A percentile compares a stretch with the other conserved stretches of the same genome.
Evolutionary conservation across 2,888 invertebrate genomes (phyloP).

Genomic region (Caenorhabditis sp.): DNA sequence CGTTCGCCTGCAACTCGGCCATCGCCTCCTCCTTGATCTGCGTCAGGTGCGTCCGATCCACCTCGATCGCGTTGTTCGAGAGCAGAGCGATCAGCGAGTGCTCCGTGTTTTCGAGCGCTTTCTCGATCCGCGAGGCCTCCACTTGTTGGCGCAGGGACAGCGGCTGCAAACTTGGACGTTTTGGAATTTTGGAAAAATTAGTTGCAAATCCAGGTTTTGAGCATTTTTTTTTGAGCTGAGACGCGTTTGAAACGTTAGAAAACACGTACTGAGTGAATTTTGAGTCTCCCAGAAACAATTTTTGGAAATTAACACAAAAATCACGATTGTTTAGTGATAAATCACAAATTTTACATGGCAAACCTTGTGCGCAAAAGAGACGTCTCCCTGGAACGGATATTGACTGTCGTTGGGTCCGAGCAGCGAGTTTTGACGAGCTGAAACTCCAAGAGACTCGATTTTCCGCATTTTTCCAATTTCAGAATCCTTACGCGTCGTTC

Average conservation of each 20-base stretch:
- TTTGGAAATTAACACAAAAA: neutral
- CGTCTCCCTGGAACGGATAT: slow-evolving; percentile 68
- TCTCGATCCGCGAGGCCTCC: slow-evolving; percentile 24
- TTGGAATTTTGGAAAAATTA: too few relatives aligned
- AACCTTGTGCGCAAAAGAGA: slow-evolving; percentile 43
- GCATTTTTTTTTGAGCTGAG: neutral
- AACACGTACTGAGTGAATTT: too few relatives aligned
- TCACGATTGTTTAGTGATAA: too few relatives aligned
- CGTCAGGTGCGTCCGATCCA: slow-evolving; percentile 32
- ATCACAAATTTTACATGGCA: slow-evolving; percentile 5
- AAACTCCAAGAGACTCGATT: slow-evolving; percentile 9
- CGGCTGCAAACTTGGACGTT: slow-evolving; percentile 10
- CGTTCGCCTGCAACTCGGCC: slow-evolving; percentile 52
- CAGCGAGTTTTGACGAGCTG: slow-evolving; percentile 65
- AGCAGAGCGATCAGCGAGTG: slow-evolving; percentile 38
- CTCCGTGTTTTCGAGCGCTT: slow-evolving; percentile 26
- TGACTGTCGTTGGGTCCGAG: slow-evolving; percentile 67
- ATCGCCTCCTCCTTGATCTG: slow-evolving; percentile 47
- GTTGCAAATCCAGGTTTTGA: too few relatives aligned
- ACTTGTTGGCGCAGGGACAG: slow-evolving; percentile 23
- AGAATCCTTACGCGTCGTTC: slow-evolving; percentile 47
- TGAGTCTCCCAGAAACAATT: neutral
- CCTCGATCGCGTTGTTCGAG: slow-evolving; percentile 30
- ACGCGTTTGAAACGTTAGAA: too few relatives aligned
- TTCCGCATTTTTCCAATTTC: neutral